A percentile compares a stretch with the other conserved stretches of the same genome.
Evolutionary conservation across 2,113 vertebrate species (phyloP).

Genomic region (Sinosuthora webbiana): DNA sequence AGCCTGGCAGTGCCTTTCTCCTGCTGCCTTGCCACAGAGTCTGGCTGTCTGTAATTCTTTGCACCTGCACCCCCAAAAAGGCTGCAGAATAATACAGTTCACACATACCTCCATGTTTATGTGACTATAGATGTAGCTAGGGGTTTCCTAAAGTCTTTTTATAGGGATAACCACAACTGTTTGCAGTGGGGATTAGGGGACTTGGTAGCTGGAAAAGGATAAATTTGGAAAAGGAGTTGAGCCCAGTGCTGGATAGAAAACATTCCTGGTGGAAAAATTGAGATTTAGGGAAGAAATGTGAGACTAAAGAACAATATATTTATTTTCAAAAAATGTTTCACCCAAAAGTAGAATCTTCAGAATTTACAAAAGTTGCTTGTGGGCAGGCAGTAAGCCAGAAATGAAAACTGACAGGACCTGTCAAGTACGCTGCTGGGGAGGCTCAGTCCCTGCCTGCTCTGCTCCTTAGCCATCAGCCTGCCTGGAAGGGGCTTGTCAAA

Average conservation of each 20-base stretch:
- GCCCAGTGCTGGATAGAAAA: background rate
- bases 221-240: background rate
- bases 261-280: background rate
- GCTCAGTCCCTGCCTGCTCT: background rate
- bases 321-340: background rate
- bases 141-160: background rate
- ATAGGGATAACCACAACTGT: background rate
- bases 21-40: background rate
- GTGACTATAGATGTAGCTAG: background rate
- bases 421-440: background rate
- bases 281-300: background rate
- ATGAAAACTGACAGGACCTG: constrained; percentile 23
- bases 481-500: constrained; percentile 23
- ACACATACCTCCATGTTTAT: background rate
- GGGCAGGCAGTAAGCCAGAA: background rate
- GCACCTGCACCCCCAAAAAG: background rate
- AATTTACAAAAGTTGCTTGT: background rate
- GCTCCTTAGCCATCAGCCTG: background rate
- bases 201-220: background rate
- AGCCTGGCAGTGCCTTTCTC: background rate
- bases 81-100: background rate
- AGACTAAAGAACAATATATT: background rate
- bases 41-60: background rate
- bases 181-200: background rate
- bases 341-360: background rate